Evolutionary conservation across 1,140 invertebrate genomes (phyloP).

Genomic region (Drosophila willistoni): DNA sequence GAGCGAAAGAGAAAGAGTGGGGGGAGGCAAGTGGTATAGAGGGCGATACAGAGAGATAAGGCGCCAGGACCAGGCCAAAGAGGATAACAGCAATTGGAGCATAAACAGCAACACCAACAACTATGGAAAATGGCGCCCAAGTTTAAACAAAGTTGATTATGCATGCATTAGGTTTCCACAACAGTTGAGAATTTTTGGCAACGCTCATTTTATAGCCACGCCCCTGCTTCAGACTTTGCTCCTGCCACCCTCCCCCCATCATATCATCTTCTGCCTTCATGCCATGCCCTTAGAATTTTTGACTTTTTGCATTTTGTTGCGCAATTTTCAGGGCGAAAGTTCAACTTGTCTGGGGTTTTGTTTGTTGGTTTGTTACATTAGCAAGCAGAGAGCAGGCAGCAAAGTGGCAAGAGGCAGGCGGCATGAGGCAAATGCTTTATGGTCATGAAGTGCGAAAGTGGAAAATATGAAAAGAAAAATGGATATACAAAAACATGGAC

Average conservation of each 20-base stretch:
- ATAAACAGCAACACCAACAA: conserved; percentile 58
- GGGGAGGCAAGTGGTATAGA: neutral
- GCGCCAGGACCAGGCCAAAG: conserved; percentile 55
- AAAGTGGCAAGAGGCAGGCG: neutral
- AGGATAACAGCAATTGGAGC: conserved; percentile 65
- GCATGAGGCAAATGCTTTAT: conserved; percentile 67
- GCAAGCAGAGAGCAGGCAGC: conserved; percentile 29
- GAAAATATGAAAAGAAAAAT: conserved; percentile 68
- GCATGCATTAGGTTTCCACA: conserved; percentile 79
- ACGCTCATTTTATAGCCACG: conserved; percentile 74
- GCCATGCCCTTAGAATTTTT: conserved; percentile 48
- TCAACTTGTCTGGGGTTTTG: conserved; percentile 66
- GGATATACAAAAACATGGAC: conserved; percentile 7
- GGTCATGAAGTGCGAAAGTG: conserved; percentile 79
- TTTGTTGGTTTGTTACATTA: conserved; percentile 44
- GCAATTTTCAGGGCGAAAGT: conserved; percentile 75
- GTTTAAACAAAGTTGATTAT: conserved; percentile 82
- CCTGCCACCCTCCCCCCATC: neutral
- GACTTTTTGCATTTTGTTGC: conserved; percentile 80
- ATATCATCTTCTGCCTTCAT: neutral
- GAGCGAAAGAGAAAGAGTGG: neutral
- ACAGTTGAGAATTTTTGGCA: conserved; percentile 72
- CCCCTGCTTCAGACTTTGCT: conserved; percentile 6
- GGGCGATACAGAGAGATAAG: conserved; percentile 53
- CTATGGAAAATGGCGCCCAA: conserved; percentile 64